Evolutionary conservation across 2,888 invertebrate species (phyloP).

Genomic region (Scrobipalpa costella): DNA sequence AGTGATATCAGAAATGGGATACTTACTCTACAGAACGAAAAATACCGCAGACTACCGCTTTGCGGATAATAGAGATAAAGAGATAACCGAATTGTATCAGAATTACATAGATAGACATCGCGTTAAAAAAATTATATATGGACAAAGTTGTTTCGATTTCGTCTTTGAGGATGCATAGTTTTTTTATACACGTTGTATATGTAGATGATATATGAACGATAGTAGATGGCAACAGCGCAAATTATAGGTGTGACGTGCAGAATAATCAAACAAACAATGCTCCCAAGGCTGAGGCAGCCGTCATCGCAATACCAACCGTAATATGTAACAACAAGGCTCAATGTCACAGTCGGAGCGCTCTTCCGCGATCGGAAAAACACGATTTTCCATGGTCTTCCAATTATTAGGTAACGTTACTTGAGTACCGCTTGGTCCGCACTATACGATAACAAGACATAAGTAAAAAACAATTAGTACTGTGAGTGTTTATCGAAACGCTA

Average conservation of each 20-base stretch:
- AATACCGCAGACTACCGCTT: neutral
- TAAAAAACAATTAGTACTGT: neutral
- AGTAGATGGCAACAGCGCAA: slow-evolving; percentile 52
- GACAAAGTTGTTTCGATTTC: too few relatives aligned
- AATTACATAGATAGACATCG: too few relatives aligned
- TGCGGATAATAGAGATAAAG: neutral
- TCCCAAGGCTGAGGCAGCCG: slow-evolving; percentile 67
- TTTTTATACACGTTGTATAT: too few relatives aligned
- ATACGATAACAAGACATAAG: neutral
- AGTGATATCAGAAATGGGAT: neutral
- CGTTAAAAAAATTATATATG: too few relatives aligned
- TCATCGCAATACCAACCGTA: slow-evolving; percentile 62
- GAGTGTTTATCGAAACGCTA: neutral
- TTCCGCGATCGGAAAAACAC: slow-evolving; percentile 27
- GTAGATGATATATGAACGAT: neutral
- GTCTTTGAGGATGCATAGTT: too few relatives aligned
- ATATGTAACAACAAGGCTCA: slow-evolving; percentile 70
- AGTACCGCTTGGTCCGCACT: neutral
- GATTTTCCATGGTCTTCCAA: slow-evolving; percentile 14
- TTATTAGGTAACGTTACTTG: slow-evolving; percentile 16
- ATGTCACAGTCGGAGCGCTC: slow-evolving; percentile 52
- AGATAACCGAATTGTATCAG: neutral
- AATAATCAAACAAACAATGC: slow-evolving; percentile 71
- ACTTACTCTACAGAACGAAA: neutral
- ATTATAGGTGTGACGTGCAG: slow-evolving; percentile 63